Base-by-base conservation (phyloP, 1,140 invertebrate species). In the Bombus pascuorum region DNA sequence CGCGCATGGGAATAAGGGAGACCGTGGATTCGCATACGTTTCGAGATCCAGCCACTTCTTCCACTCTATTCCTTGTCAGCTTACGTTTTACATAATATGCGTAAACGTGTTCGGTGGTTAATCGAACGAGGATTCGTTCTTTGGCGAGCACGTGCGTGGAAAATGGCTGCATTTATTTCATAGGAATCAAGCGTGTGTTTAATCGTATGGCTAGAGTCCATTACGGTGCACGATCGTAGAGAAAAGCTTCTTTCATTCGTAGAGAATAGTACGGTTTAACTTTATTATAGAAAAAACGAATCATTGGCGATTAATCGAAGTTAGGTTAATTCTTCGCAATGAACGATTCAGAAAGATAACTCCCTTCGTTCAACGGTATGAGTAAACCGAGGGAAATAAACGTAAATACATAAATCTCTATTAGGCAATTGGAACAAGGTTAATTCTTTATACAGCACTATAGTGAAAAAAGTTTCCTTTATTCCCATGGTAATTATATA, bases 1-100 rank as follows among this genome's bases (percentile, higher is more conserved):
- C 12, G 37, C 70, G 73, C 68, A 80, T 85, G 83, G 83, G 83
- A 85, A 85, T 80, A 85, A 32, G 42, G 57, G 77, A 57, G 77
- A 18, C 28, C 10, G 12, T 47, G 10, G 83, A 85, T 85, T 85
- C 83, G 83, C 83, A 85, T 79, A 70, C 28, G 59, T 62, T 62
- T 70, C 65, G 10, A 59, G 59, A 70, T n/a, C 70, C 37, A 25
- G 47, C 28, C 34, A 42, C 37, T 57, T 72, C 71, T 42, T 59
- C 22, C 32, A 77, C 42, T 37, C 59, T 22, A 22, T 22, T 22
- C 1, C 47, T 37, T 22, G 47, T 0, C 47, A 53, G 72, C 8
- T 32, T 18, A 15, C n/a, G 13, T 32, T 22, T 32, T 32, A 18
- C 9, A 18, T 13, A 22, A 53, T 53, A 34, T 25, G 9, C 6